These are phyloP conservation scores for Salarias fasciatus DNA, from an alignment of 2,797 vertebrate species.

Conservation along the genomic window DNA sequence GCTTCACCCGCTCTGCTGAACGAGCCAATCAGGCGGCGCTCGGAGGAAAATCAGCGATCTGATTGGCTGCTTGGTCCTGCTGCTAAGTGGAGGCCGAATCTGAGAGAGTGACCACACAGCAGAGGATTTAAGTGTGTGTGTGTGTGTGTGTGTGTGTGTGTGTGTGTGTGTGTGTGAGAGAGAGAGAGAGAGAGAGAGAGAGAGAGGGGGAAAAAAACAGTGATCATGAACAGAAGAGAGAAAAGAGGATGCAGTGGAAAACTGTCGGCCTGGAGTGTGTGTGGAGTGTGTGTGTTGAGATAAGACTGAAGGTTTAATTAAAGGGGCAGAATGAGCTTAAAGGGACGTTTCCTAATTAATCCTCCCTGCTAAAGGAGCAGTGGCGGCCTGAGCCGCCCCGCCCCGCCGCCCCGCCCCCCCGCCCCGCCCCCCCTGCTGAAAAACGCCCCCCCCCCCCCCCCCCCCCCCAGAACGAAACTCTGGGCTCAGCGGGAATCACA, in stretches of 20 bases:
- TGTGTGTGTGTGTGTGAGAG: no score
- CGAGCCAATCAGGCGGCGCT: conserved; percentile 46
- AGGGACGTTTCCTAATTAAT: conserved; percentile 67
- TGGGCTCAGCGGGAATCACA: not conserved
- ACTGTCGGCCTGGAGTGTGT: conserved; percentile 19
- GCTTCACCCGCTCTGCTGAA: conserved; percentile 31
- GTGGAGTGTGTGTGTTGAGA: conserved; percentile 37
- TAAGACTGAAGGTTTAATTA: conserved; percentile 73
- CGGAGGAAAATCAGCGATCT: conserved; percentile 10
- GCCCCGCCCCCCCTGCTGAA: no score
- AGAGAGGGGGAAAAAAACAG: no score
- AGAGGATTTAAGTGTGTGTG: conserved; percentile 24
- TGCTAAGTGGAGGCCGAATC: conserved; percentile 40
- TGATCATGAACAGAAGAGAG: no score
- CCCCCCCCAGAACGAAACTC: not conserved
- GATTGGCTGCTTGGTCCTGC: conserved; percentile 59
- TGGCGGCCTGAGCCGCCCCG: conserved; percentile 18
- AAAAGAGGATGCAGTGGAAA: not conserved
- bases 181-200: no score
- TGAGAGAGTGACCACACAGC: conserved; percentile 63
- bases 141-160: not conserved
- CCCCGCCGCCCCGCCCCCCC: no score
- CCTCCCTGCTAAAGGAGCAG: conserved; percentile 71
- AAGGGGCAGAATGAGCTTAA: conserved; percentile 66
- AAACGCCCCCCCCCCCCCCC: conserved; percentile 37